Percentiles rank a stretch among this genome's conserved stretches.
phyloP scores from a whole-genome alignment of 2,888 invertebrate genomes.

The Microplitis manilae region DNA sequence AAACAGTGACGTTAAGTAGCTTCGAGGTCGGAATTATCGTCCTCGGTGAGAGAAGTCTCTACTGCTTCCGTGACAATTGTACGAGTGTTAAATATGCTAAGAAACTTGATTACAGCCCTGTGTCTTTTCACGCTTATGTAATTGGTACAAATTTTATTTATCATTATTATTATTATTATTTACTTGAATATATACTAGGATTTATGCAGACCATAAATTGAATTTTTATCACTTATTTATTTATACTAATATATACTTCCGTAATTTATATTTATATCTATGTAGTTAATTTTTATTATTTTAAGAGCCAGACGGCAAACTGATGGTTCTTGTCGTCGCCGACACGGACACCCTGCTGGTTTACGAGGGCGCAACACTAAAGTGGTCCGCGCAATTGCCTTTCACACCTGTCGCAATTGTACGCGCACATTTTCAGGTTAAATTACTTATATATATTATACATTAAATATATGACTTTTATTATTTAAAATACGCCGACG shows the following conservation, averaged over 20 bases:
- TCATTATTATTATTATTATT: background rate
- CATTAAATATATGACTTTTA: background rate
- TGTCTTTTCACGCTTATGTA: slow-evolving; percentile 82
- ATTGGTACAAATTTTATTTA: slow-evolving; percentile 71
- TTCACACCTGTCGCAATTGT: slow-evolving; percentile 82
- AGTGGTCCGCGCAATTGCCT: slow-evolving; percentile 92
- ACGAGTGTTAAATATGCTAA: slow-evolving; percentile 83
- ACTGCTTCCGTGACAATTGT: slow-evolving; percentile 85
- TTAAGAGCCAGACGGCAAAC: slow-evolving; percentile 81
- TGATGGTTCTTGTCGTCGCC: slow-evolving; percentile 83
- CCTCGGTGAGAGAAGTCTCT: slow-evolving; percentile 88
- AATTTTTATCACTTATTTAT: background rate
- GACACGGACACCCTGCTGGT: slow-evolving; percentile 87
- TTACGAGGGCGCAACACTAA: slow-evolving; percentile 86
- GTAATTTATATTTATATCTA: background rate
- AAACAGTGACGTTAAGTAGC: slow-evolving; percentile 77
- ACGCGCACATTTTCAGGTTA: slow-evolving; percentile 80
- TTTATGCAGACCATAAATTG: too few species aligned
- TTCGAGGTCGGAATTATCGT: slow-evolving; percentile 83
- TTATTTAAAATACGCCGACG: background rate
- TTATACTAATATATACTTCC: background rate
- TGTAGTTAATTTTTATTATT: slow-evolving; percentile 47
- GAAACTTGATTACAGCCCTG: slow-evolving; percentile 87
- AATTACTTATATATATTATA: background rate
- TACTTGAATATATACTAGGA: background rate